Conservation (phyloP, 2,888 invertebrate genomes). For the Odontomyia ornata region DNA sequence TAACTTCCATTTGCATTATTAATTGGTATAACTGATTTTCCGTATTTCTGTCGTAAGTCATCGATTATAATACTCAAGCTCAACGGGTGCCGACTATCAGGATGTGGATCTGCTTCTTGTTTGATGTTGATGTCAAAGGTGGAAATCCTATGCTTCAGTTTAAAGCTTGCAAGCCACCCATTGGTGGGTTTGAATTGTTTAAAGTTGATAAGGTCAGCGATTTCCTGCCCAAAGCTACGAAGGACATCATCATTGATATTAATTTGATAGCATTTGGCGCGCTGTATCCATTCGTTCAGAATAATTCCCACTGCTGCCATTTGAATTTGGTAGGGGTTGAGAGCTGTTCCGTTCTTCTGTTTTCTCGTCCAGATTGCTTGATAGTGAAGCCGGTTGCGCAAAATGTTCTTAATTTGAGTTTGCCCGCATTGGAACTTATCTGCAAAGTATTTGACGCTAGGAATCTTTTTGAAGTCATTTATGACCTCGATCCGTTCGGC, state of each 20-base stretch:
- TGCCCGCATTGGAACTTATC: too few species aligned
- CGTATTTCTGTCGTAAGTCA: neutral
- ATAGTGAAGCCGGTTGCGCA: constrained; percentile 32
- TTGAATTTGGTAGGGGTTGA: too few species aligned
- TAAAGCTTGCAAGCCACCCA: neutral
- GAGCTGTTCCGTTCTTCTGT: too few species aligned
- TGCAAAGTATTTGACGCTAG: neutral
- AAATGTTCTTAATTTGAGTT: constrained; percentile 10
- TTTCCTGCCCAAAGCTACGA: too few species aligned
- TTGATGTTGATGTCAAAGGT: neutral
- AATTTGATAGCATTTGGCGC: too few species aligned
- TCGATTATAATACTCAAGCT: neutral
- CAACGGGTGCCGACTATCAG: neutral
- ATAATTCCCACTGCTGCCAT: too few species aligned
- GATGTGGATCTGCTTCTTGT: neutral
- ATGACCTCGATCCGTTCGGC: neutral
- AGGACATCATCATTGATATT: too few species aligned
- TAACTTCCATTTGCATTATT: neutral
- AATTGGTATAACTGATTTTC: neutral
- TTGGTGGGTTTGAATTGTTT: too few species aligned
- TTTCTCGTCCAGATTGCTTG: too few species aligned
- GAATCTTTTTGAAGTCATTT: neutral
- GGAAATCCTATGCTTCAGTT: neutral
- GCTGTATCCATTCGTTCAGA: too few species aligned
- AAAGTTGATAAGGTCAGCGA: constrained; percentile 7